Evolutionary conservation across 1,140 invertebrate species (phyloP), one percentile per base, ranked within the genome.

Genomic region (Macrobrachium nipponense): DNA sequence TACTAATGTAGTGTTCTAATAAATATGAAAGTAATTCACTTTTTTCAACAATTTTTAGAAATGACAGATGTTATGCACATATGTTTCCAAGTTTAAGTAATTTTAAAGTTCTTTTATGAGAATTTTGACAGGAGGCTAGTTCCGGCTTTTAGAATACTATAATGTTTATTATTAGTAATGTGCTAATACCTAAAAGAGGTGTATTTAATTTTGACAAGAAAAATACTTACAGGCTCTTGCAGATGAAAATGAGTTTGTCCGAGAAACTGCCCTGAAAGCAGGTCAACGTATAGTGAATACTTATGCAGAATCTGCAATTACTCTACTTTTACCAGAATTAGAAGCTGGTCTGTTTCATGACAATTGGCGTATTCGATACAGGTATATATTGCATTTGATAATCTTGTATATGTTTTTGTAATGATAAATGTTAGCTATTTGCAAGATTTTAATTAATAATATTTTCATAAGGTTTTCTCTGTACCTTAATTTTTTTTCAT

Each of bases 161-260:
- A 6, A 12, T 6, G 10, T 51, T 51, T 51, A 6, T 51, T 51
- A 6, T 6, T 10, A 51, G 5, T 10, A 51, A 51, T 51, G 51
- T 51, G 51, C 51, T 51, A 51, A 51, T 51, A 51, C 51, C 12
- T 51, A 51, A 51, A 51, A 51, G 51, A 8, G 12, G 51, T 51
- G 51, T 0, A 5, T 51, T 2, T 51, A 12, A 51, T 51, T 51
- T 51, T 51, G 8, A 51, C 51, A 10, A 51, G 2, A 12, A 51
- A 51, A 51, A 51, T 51, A 8, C 12, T 68, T 90, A 5, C 89
- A 94, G 93, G 98, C 98, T 15, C 92, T 99, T 43, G 98, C 98
- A 10, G 98, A 99, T 93, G 99, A 99, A 92, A 99, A 97, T 91
- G 99, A 99, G 92, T 99, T 97, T 92, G 98, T 99, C 0, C 93